Evolutionary conservation across 2,888 invertebrate genomes (phyloP).

Genomic region (Chirona hameri): DNA sequence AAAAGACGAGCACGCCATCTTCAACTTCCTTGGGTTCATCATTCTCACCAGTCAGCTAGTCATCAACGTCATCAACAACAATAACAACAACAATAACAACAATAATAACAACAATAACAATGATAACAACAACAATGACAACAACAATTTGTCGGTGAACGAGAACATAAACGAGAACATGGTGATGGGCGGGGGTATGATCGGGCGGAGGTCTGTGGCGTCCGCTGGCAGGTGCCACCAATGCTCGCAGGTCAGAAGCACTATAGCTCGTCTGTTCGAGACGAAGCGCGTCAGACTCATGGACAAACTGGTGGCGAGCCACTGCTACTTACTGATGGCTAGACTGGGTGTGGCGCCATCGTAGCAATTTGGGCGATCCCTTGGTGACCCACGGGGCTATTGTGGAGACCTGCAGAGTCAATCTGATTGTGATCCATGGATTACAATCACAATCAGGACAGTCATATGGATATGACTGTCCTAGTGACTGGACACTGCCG

Average conservation of each 20-base stretch:
- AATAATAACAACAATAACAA: conserved; percentile 34
- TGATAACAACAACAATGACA: conserved; percentile 30
- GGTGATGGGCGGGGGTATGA: not conserved
- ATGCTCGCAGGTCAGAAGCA: not conserved
- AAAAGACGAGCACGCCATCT: conserved; percentile 34
- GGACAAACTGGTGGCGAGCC: not conserved
- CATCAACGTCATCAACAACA: conserved; percentile 34
- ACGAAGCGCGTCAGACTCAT: not conserved
- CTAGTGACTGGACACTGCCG: too few species aligned
- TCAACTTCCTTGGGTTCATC: conserved; percentile 32
- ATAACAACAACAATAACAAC: conserved; percentile 34
- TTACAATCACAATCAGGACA: too few species aligned
- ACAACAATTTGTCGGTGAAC: not conserved
- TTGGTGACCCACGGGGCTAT: too few species aligned
- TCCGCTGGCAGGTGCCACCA: not conserved
- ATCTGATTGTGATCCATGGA: too few species aligned
- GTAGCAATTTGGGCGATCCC: too few species aligned
- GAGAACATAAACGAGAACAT: conserved; percentile 13
- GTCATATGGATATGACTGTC: too few species aligned
- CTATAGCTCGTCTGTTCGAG: not conserved
- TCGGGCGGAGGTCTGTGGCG: not conserved
- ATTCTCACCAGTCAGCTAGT: conserved; percentile 5
- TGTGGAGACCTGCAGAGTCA: too few species aligned
- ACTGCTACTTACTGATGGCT: not conserved
- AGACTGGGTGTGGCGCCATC: not conserved